Evolutionary conservation across 2,113 vertebrate species (phyloP), one percentile per base, ranked within the genome.

Genomic region (Crypturellus undulatus): DNA sequence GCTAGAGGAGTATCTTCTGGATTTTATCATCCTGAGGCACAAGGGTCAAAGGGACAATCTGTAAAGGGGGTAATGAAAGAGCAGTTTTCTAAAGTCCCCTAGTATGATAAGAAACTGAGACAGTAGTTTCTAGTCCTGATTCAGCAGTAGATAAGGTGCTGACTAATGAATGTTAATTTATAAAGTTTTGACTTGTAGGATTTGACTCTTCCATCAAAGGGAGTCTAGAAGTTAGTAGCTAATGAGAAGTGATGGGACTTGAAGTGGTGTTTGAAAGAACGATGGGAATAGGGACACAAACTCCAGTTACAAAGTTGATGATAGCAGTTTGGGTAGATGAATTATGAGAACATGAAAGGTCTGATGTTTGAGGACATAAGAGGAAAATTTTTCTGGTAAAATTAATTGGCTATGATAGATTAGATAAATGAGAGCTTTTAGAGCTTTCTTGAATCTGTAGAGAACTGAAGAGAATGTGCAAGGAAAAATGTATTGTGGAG

Each of bases 181-280:
- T 25, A 25, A 80, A 92, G 64, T 82, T 95, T 89, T 87, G 68
- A 77, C 87, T 91, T 83, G 34, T 6, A 52, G 60, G 56, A 94
- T 92, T 92, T 89, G 80, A 85, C 28, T 94, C 6, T 79, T 82
- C 63, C 83, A 36, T 91, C 54, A 93, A 79, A 96, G 89, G 65
- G 49, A 68, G 63, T 42, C 60, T n/a, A 85, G 71, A 83, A 88
- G 56, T 83, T 91, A 38, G 28, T 56, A 62, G 87, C 80, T 95
- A 91, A 92, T 91, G 76, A 95, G 87, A 94, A 94, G 15, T 72
- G 42, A 80, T 95, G 89, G 79, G n/a, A 89, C 64, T 87, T 92
- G 81, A 91, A 94, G 54, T 79, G 30, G 12, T 84, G 51, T 91
- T 91, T 87, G 51, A 83, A 93, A 95, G 91, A 84, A 82, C 68